These are phyloP conservation scores for Pseudococcus jackbeardsleyi DNA, from an alignment of 2,888 invertebrate species.

Conservation along the genomic window DNA sequence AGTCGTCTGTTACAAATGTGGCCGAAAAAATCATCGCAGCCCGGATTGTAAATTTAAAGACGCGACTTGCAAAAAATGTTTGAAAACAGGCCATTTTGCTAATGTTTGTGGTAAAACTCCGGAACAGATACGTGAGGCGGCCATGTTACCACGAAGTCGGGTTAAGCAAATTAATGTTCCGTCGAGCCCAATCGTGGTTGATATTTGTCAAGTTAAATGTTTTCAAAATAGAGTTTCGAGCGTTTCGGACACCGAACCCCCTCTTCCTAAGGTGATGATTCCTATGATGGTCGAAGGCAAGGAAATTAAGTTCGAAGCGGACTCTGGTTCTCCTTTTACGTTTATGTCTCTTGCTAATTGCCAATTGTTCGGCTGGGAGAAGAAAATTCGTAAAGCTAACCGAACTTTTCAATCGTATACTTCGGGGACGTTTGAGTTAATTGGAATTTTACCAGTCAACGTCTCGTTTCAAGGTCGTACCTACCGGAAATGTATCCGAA, in stretches of 20 bases:
- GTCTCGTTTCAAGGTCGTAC: neutral
- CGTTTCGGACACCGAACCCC: neutral
- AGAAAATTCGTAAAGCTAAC: neutral
- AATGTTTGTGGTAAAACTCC: slow-evolving; percentile 47
- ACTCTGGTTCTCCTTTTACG: neutral
- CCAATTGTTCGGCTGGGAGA: neutral
- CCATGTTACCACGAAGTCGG: neutral
- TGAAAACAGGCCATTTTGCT: slow-evolving; percentile 23
- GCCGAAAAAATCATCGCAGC: neutral
- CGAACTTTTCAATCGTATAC: neutral
- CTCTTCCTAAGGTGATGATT: neutral
- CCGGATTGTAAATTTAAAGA: slow-evolving; percentile 36
- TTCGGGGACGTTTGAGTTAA: neutral
- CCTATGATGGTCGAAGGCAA: neutral
- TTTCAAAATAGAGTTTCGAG: no score
- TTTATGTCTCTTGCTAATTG: neutral
- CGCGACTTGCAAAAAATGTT: neutral
- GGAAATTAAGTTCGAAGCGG: neutral
- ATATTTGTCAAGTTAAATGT: neutral
- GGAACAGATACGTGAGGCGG: neutral
- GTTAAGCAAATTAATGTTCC: neutral
- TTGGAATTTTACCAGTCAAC: neutral
- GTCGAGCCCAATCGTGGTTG: neutral
- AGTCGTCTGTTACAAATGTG: neutral
- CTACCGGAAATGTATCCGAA: neutral